Percentiles rank a stretch among this genome's conserved stretches.
Conservation (phyloP, 2,888 invertebrate species). For the Plutella xylostella region DNA sequence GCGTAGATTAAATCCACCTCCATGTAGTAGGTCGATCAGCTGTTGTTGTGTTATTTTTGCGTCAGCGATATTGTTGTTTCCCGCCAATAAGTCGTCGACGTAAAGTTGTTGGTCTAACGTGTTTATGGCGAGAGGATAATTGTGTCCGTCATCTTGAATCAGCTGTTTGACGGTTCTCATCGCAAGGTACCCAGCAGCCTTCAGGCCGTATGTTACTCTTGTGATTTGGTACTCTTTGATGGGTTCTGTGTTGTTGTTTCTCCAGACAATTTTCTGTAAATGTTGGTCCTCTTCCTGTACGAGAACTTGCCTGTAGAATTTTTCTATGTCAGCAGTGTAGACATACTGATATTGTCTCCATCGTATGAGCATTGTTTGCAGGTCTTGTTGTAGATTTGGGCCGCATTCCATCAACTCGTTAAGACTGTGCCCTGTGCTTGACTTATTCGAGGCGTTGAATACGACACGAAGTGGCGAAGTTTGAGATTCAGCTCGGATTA, state of each 20-base stretch:
- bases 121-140: not conserved
- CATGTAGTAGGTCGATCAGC: not conserved
- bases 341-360: not conserved
- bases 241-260: not conserved
- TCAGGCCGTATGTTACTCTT: not conserved
- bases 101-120: not conserved
- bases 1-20: too few species aligned
- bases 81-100: not conserved
- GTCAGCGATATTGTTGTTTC: not conserved
- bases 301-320: not conserved
- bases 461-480: constrained; percentile 3
- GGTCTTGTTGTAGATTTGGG: too few species aligned
- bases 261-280: not conserved
- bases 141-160: not conserved
- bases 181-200: not conserved
- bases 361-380: too few species aligned
- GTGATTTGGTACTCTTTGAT: not conserved
- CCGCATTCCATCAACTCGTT: constrained; percentile 11
- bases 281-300: not conserved
- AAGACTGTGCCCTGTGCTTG: constrained; percentile 3
- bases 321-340: not conserved
- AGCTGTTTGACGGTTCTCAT: not conserved
- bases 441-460: constrained; percentile 6
- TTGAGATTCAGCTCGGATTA: not conserved
- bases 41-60: not conserved